Evolutionary conservation across 2,888 invertebrate genomes (phyloP).

Genomic region (Sphecodes monilicornis): DNA sequence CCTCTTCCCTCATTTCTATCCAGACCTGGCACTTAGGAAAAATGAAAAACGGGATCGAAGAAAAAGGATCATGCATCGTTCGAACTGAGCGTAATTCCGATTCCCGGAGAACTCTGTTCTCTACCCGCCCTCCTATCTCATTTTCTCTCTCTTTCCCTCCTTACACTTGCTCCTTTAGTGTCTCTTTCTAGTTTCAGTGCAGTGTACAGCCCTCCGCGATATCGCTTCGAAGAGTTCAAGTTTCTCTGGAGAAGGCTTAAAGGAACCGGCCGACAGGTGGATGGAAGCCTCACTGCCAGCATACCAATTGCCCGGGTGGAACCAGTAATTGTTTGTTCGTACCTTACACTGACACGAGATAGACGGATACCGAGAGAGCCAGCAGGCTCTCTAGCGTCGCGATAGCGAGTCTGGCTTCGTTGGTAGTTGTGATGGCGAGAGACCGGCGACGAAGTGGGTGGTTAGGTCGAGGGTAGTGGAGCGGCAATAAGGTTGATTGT

Average conservation of each 20-base stretch:
- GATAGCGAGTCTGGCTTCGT: slow-evolving; percentile 22
- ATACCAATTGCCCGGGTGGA: slow-evolving; percentile 76
- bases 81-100: slow-evolving; percentile 66
- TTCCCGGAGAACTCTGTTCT: slow-evolving; percentile 42
- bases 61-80: slow-evolving; percentile 37
- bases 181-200: not conserved
- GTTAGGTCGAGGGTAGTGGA: slow-evolving; percentile 70
- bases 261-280: slow-evolving; percentile 71
- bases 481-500: slow-evolving; percentile 81
- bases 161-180: not conserved
- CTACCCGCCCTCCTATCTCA: not conserved
- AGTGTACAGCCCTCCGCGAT: not conserved
- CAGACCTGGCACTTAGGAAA: slow-evolving; percentile 5
- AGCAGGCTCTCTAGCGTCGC: slow-evolving; percentile 28
- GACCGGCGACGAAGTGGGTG: slow-evolving; percentile 56
- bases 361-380: slow-evolving; percentile 69
- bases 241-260: slow-evolving; percentile 69
- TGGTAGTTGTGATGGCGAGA: slow-evolving; percentile 26
- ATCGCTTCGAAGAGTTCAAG: slow-evolving; percentile 48
- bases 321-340: slow-evolving; percentile 79
- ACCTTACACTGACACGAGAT: slow-evolving; percentile 65
- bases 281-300: slow-evolving; percentile 74
- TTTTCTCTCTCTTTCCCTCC: not conserved
- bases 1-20: slow-evolving; percentile 3
- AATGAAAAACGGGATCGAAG: slow-evolving; percentile 26